Conservation (phyloP, 1,140 invertebrate genomes). For the Proales similis region DNA sequence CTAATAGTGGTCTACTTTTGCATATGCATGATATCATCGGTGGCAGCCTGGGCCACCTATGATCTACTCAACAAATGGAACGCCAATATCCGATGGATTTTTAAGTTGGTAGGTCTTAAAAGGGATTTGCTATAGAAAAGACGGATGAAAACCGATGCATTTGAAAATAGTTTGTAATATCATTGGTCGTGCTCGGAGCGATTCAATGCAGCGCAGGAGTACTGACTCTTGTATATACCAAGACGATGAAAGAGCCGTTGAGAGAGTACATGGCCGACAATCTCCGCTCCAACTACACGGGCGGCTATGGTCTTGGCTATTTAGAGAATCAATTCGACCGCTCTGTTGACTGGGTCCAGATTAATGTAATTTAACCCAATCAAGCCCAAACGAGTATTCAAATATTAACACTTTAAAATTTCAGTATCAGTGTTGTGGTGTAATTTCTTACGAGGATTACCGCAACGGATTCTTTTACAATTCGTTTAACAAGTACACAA, state of each 20-base stretch:
- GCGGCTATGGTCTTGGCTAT: slow-evolving; percentile 27
- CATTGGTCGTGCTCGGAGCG: slow-evolving; percentile 19
- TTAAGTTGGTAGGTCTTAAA: slow-evolving; percentile 8
- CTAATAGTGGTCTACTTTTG: slow-evolving; percentile 18
- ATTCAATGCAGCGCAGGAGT: slow-evolving; percentile 15
- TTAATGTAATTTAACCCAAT: slow-evolving; percentile 6
- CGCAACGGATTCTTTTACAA: slow-evolving; percentile 35
- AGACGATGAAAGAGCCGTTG: slow-evolving; percentile 22
- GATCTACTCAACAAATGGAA: slow-evolving; percentile 35
- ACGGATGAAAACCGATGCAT: neutral
- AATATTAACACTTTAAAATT: neutral
- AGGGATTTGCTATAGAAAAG: neutral
- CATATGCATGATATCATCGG: slow-evolving; percentile 3
- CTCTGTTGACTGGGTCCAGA: slow-evolving; percentile 37
- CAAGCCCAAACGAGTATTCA: neutral
- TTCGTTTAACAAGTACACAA: slow-evolving; percentile 36
- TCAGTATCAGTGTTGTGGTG: slow-evolving; percentile 36
- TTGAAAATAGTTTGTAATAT: slow-evolving; percentile 1
- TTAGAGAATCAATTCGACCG: slow-evolving; percentile 31
- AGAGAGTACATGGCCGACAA: slow-evolving; percentile 35
- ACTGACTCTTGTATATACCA: slow-evolving; percentile 11
- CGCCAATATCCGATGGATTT: slow-evolving; percentile 5
- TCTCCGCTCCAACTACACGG: slow-evolving; percentile 34
- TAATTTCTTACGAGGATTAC: slow-evolving; percentile 29
- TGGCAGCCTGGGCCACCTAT: slow-evolving; percentile 22